Evolutionary conservation across 1,140 invertebrate species (phyloP).

Genomic region (Dinoponera quadriceps): DNA sequence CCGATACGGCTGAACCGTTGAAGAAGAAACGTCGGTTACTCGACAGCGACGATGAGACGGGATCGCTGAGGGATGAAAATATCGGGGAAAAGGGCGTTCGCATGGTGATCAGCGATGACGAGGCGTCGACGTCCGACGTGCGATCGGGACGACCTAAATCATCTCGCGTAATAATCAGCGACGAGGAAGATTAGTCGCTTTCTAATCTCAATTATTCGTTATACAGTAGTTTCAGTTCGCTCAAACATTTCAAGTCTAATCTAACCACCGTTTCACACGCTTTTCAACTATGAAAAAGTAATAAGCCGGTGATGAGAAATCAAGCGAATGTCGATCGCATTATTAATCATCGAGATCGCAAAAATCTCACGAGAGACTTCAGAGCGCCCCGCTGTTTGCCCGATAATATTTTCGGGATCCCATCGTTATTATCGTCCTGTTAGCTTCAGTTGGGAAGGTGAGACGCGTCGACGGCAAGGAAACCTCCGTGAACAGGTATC

Average conservation of each 20-base stretch:
- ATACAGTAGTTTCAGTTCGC: neutral
- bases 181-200: constrained; percentile 76
- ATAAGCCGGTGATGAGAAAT: too few relatives aligned
- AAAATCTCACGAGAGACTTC: too few relatives aligned
- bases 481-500: constrained; percentile 14
- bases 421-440: neutral
- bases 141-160: constrained; percentile 36
- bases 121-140: constrained; percentile 39
- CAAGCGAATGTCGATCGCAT: too few relatives aligned
- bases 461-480: neutral
- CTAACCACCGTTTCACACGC: too few relatives aligned
- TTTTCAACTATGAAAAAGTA: too few relatives aligned
- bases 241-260: too few relatives aligned
- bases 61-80: constrained; percentile 54
- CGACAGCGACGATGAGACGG: constrained; percentile 80
- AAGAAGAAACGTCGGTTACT: constrained; percentile 81
- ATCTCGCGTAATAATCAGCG: constrained; percentile 67
- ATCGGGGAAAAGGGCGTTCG: constrained; percentile 31
- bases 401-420: neutral
- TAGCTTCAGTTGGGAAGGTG: constrained; percentile 43
- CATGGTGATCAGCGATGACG: constrained; percentile 72
- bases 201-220: neutral
- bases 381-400: too few relatives aligned
- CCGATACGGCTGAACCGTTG: constrained; percentile 72
- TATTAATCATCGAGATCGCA: too few relatives aligned